Percentiles rank a stretch among this genome's conserved stretches.
phyloP scores from a whole-genome alignment of 2,113 vertebrate genomes.

The Tetrao urogallus region DNA sequence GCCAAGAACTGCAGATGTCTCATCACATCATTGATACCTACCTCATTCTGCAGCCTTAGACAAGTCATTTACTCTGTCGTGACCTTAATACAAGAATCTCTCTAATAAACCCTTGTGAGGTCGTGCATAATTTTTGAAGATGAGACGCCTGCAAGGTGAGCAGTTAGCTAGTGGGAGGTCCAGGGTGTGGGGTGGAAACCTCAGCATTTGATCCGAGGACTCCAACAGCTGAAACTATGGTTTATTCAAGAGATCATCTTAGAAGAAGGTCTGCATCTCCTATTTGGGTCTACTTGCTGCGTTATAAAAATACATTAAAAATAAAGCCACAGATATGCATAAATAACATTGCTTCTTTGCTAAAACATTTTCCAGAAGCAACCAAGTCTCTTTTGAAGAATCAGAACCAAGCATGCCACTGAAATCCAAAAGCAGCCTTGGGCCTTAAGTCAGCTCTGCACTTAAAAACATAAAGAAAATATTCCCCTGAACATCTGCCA shows the following conservation, averaged over 20 bases:
- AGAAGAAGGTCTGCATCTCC: not conserved
- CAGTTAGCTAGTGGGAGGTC: not conserved
- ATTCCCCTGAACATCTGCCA: not conserved
- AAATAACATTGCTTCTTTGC: not conserved
- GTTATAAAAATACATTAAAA: not conserved
- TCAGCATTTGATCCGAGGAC: not conserved
- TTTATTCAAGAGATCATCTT: not conserved
- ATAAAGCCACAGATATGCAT: accelerated
- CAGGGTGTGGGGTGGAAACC: not conserved
- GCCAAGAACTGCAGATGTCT: not conserved
- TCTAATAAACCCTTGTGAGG: not conserved
- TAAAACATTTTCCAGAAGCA: not conserved
- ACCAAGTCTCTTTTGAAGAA: not conserved
- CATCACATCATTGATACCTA: not conserved
- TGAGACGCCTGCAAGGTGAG: not conserved
- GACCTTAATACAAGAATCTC: not conserved
- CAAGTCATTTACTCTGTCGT: not conserved
- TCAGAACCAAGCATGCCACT: not conserved
- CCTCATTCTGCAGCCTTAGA: not conserved
- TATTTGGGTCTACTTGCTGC: not conserved
- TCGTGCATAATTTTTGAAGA: not conserved
- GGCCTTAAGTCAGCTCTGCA: not conserved
- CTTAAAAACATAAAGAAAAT: not conserved
- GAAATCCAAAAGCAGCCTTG: not conserved
- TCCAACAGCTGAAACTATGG: not conserved